Evolutionary conservation across 2,888 invertebrate genomes (phyloP).

Genomic region (Lycia hirtaria): DNA sequence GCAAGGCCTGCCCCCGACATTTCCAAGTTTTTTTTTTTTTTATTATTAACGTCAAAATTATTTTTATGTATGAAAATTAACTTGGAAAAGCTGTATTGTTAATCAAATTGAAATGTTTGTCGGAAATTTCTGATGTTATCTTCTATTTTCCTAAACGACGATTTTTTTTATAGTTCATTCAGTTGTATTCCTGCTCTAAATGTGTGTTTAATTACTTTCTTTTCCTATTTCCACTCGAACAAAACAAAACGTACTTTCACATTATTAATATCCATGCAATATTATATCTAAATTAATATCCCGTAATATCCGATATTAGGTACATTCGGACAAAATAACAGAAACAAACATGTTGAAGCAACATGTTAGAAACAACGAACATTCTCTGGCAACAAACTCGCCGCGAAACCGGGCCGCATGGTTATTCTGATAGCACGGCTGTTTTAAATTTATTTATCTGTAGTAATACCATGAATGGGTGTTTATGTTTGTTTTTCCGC

Average conservation of each 20-base stretch:
- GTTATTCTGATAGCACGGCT: neutral
- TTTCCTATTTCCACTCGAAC: neutral
- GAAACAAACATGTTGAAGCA: neutral
- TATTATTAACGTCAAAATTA: too few species aligned
- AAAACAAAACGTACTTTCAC: neutral
- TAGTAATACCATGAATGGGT: slow-evolving; percentile 3
- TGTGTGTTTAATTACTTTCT: neutral
- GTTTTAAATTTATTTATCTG: slow-evolving; percentile 7
- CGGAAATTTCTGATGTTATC: too few species aligned
- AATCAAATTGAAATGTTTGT: too few species aligned
- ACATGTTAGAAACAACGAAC: neutral
- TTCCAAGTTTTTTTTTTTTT: too few species aligned
- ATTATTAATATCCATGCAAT: neutral
- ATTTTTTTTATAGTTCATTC: neutral
- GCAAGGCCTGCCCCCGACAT: too few species aligned
- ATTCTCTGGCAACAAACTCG: slow-evolving; percentile 2
- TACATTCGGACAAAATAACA: neutral
- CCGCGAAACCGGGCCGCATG: slow-evolving; percentile 4
- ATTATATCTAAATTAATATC: neutral
- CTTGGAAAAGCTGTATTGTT: too few species aligned
- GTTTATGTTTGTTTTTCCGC: neutral
- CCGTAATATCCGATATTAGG: neutral
- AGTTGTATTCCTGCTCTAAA: neutral
- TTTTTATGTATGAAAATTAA: too few species aligned
- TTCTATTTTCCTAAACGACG: too few species aligned